These are phyloP conservation scores for Aptenodytes patagonicus DNA, from an alignment of 2,113 vertebrate species.

Conservation along the genomic window DNA sequence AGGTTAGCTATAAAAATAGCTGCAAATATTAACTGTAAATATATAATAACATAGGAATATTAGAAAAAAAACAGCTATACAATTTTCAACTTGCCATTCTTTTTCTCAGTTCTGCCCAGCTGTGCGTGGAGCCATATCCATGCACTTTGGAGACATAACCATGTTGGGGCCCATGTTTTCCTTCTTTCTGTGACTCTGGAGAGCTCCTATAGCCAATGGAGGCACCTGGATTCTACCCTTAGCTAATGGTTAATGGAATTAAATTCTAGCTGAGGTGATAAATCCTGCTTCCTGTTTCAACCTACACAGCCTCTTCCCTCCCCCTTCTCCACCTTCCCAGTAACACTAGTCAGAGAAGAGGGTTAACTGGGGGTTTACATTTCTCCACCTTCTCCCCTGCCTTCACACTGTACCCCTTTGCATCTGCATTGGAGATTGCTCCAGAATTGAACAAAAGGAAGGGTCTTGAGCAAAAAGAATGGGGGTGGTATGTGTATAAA, in stretches of 20 bases:
- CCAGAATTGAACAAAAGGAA: neutral
- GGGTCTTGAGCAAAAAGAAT: neutral
- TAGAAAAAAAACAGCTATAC: neutral
- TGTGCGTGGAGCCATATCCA: neutral
- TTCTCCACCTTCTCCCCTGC: neutral
- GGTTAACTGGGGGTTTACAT: neutral
- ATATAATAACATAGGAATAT: neutral
- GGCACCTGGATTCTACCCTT: neutral
- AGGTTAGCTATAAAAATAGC: neutral
- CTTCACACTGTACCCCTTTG: neutral
- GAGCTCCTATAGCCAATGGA: neutral
- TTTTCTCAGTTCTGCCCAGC: neutral
- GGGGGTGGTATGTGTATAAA: neutral
- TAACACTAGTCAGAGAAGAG: neutral
- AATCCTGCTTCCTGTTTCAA: constrained; percentile 10
- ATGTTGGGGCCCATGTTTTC: neutral
- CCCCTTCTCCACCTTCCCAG: neutral
- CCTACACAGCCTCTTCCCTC: neutral
- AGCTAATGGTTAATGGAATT: constrained; percentile 19
- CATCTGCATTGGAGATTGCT: neutral
- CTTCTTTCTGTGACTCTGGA: neutral
- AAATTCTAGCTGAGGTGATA: neutral
- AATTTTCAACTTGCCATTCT: neutral
- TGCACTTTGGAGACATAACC: neutral
- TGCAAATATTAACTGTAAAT: neutral